These are phyloP conservation scores for Agrypnia vestita DNA, from an alignment of 1,140 invertebrate species.

Conservation along the genomic window DNA sequence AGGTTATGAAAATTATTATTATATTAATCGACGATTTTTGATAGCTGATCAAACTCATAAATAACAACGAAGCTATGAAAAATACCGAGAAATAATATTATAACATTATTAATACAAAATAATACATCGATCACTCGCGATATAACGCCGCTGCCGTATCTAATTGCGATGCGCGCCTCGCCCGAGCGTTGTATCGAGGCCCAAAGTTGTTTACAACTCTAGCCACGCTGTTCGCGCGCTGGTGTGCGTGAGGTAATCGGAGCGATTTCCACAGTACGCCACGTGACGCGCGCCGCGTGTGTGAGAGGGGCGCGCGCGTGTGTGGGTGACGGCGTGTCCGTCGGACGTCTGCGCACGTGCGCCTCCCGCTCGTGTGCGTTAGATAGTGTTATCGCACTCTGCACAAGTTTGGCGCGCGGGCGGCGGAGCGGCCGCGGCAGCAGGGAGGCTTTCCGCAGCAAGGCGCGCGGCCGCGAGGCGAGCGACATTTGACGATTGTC, in stretches of 20 bases:
- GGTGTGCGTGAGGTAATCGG: neutral
- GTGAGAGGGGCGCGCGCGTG: neutral
- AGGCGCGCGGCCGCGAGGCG: too few relatives aligned
- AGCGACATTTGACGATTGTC: too few relatives aligned
- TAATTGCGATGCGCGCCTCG: neutral
- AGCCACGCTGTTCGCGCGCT: neutral
- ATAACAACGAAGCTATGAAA: too few relatives aligned
- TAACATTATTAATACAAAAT: too few relatives aligned
- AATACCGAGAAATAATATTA: too few relatives aligned
- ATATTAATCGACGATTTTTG: too few relatives aligned
- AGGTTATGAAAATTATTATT: too few relatives aligned
- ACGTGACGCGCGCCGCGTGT: conserved; percentile 19
- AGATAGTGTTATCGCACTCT: conserved; percentile 30
- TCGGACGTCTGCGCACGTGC: conserved; percentile 30
- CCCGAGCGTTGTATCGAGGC: neutral
- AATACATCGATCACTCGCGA: neutral
- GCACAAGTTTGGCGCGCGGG: too few relatives aligned
- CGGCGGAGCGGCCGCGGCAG: too few relatives aligned
- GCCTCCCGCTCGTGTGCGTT: conserved; percentile 1
- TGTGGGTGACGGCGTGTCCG: conserved; percentile 27
- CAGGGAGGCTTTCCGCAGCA: too few relatives aligned
- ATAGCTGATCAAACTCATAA: too few relatives aligned
- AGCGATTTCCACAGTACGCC: neutral
- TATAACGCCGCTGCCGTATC: neutral
- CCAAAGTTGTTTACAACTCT: neutral